phyloP scores from a whole-genome alignment of 2,888 invertebrate species.

The Idaea aversata region DNA sequence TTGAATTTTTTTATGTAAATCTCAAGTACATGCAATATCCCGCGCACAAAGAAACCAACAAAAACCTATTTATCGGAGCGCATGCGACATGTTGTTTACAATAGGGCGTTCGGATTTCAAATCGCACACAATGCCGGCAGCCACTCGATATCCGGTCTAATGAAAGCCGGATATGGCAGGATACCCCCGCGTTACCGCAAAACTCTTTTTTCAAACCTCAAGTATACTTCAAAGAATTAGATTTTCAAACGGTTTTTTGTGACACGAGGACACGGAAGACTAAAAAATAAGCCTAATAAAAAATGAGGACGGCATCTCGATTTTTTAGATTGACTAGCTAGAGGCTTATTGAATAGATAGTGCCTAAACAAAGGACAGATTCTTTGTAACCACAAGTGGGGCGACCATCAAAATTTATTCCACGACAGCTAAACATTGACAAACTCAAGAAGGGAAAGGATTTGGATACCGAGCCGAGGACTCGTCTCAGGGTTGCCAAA shows the following conservation, averaged over 20 bases:
- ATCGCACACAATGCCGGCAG: conserved; percentile 64
- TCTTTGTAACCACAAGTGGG: background rate
- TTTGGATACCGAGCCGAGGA: conserved; percentile 19
- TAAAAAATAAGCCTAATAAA: conserved; percentile 20
- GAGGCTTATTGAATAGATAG: background rate
- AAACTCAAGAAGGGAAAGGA: conserved; percentile 19
- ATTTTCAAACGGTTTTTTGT: conserved; percentile 44
- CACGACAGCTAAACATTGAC: conserved; percentile 29
- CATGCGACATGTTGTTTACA: conserved; percentile 57
- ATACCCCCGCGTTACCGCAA: conserved; percentile 56
- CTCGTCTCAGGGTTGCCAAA: conserved; percentile 33
- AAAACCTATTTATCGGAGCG: conserved; percentile 42
- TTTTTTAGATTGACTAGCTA: background rate
- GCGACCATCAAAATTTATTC: conserved; percentile 23
- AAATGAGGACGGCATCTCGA: background rate
- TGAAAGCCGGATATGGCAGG: conserved; percentile 72
- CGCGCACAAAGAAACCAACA: conserved; percentile 22
- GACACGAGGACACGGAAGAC: conserved; percentile 56
- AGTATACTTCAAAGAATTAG: conserved; percentile 47
- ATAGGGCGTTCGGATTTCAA: conserved; percentile 51
- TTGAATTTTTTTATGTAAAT: conserved; percentile 19
- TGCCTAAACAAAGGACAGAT: background rate
- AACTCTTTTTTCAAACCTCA: conserved; percentile 49
- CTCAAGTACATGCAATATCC: conserved; percentile 15
- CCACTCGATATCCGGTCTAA: conserved; percentile 72